phyloP scores from a whole-genome alignment of 2,888 invertebrate genomes.

The Bibio marci region DNA sequence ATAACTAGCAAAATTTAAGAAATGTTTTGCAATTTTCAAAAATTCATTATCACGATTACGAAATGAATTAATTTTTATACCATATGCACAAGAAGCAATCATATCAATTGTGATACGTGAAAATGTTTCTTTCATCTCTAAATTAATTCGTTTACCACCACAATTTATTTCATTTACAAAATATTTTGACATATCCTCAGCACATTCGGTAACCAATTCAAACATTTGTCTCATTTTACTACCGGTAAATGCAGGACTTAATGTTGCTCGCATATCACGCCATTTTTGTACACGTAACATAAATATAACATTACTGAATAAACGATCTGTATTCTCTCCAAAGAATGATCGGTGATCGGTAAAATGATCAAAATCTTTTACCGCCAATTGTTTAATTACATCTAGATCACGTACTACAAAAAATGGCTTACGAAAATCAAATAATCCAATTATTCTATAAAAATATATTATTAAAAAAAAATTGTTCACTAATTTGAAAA shows the following conservation, averaged over 20 bases:
- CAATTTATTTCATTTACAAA: background rate
- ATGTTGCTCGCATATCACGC: slow-evolving; percentile 18
- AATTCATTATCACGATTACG: too few species aligned
- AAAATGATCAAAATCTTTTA: slow-evolving; percentile 8
- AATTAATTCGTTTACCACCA: background rate
- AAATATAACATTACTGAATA: too few species aligned
- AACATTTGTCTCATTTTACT: slow-evolving; percentile 17
- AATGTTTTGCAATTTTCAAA: too few species aligned
- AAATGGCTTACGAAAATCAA: slow-evolving; percentile 20
- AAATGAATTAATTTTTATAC: slow-evolving; percentile 15
- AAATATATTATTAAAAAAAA: background rate
- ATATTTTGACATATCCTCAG: background rate
- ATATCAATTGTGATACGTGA: slow-evolving; percentile 35
- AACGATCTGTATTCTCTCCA: background rate
- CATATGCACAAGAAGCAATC: slow-evolving; percentile 35
- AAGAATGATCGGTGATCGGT: slow-evolving; percentile 2
- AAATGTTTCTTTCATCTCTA: slow-evolving; percentile 29
- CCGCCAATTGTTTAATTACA: slow-evolving; percentile 6
- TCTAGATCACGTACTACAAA: slow-evolving; percentile 30
- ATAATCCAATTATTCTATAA: slow-evolving; percentile 22
- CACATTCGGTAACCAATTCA: slow-evolving; percentile 3
- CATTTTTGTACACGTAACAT: slow-evolving; percentile 9
- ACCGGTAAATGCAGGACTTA: slow-evolving; percentile 19
- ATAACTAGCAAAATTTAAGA: background rate
- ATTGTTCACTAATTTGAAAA: background rate